Conservation (phyloP, 2,113 vertebrate genomes). For the Barbus barbus region DNA sequence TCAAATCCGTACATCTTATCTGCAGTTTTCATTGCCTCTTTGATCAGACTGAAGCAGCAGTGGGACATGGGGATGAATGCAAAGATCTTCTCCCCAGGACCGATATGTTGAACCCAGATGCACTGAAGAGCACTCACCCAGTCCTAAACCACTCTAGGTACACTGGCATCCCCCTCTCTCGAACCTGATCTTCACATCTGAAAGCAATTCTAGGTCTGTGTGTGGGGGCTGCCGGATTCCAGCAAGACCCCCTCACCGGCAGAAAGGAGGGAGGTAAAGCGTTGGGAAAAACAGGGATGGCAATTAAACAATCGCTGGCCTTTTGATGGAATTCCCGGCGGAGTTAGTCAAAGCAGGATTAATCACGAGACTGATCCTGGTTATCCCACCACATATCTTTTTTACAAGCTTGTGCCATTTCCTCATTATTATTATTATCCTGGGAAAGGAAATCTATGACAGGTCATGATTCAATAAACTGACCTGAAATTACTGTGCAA, state of each 20-base stretch:
- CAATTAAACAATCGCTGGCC: slow-evolving; percentile 75
- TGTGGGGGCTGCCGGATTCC: slow-evolving; percentile 71
- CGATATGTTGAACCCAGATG: slow-evolving; percentile 12
- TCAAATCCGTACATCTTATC: slow-evolving; percentile 69
- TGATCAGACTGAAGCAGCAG: slow-evolving; percentile 58
- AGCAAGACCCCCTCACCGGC: slow-evolving; percentile 62
- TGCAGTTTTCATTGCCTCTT: slow-evolving; percentile 56
- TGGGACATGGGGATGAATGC: slow-evolving; percentile 1
- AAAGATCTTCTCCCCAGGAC: slow-evolving; percentile 14
- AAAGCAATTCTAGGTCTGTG: slow-evolving; percentile 71
- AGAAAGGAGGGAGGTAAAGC: slow-evolving; percentile 71
- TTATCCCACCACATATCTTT: slow-evolving; percentile 63
- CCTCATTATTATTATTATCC: slow-evolving; percentile 80
- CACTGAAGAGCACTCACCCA: neutral
- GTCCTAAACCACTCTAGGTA: slow-evolving; percentile 43
- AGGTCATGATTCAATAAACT: slow-evolving; percentile 32
- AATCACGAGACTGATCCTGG: slow-evolving; percentile 71
- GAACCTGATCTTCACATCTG: slow-evolving; percentile 68
- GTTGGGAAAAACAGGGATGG: slow-evolving; percentile 68
- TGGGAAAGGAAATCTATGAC: slow-evolving; percentile 68
- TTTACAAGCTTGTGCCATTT: slow-evolving; percentile 72
- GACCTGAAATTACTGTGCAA: slow-evolving; percentile 17
- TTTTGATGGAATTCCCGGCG: slow-evolving; percentile 78
- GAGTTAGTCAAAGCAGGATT: slow-evolving; percentile 75
- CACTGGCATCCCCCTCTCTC: slow-evolving; percentile 39